Percentiles rank a stretch among this genome's conserved stretches.
phyloP scores from a whole-genome alignment of 2,888 invertebrate genomes.

The Himalopsyche kuldschensis region DNA sequence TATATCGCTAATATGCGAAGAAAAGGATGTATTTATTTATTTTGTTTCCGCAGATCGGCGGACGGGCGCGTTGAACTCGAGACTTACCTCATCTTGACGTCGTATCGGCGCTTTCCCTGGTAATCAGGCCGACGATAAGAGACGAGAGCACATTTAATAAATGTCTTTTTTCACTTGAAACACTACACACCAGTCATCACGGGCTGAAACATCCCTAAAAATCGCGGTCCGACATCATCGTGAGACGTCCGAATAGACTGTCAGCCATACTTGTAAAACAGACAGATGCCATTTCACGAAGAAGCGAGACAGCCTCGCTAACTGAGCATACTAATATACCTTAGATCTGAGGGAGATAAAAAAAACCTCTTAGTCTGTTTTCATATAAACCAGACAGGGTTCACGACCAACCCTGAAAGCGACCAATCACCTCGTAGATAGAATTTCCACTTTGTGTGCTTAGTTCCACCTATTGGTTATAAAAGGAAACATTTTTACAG shows the following conservation, averaged over 20 bases:
- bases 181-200: conserved; percentile 30
- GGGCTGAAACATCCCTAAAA: conserved; percentile 20
- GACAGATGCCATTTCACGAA: neutral
- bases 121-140: conserved; percentile 24
- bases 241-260: conserved; percentile 21
- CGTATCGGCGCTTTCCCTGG: conserved; percentile 19
- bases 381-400: conserved; percentile 4
- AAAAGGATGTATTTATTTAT: conserved; percentile 22
- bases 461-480: neutral
- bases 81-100: conserved; percentile 31
- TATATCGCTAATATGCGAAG: conserved; percentile 20
- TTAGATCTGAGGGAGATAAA: neutral
- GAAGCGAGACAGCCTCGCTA: neutral
- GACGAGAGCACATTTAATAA: conserved; percentile 28
- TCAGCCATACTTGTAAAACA: conserved; percentile 31
- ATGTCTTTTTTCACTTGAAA: conserved; percentile 26
- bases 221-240: conserved; percentile 13
- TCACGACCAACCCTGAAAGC: conserved; percentile 33
- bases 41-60: conserved; percentile 24
- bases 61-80: neutral
- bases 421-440: conserved; percentile 26
- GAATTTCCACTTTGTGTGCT: neutral
- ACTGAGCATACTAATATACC: neutral
- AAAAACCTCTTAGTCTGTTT: neutral
- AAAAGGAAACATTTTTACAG: neutral